Base-by-base conservation (phyloP, 2,888 invertebrate genomes). In the Ormyrus rosae region DNA sequence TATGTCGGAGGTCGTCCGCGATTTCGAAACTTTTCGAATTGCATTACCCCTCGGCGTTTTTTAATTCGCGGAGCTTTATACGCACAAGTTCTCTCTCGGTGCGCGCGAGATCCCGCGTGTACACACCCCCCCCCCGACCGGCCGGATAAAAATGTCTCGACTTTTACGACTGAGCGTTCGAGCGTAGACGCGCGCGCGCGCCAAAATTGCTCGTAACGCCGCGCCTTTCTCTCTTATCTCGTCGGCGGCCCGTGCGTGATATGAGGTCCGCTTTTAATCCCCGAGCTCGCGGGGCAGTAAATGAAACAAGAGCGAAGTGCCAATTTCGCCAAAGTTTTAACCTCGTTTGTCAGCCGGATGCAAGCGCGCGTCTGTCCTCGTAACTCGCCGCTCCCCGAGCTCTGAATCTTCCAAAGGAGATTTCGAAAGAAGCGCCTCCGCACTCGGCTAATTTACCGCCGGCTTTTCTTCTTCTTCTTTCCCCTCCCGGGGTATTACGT, bases 151-250 rank as follows among this genome's bases (percentile, higher is more conserved):
- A 63, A 60, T 53, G 51, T 34, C 48, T 45, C 3, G 34, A 4
- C 56, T 73, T 73, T 78, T 78, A 72, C 61, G 78, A 58, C 72
- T 48, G 34, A 34, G 34, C n/a, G 53, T 65, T 56, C 50, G 34
- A 56, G 70, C 64, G 77, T 50, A 63, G 58, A 48, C 71, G 61
- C 73, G 61, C 73, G 55, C 19, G 19, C 19, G 19, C 19, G 19
- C 68, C 51, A 45, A 80, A 75, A 80, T 75, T 80, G 74, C 80
- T 80, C 80, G 80, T 80, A 80, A 70, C 61, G 19, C 46, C 9
- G 45, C 48, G 55, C 34, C 55, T 10, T 46, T 19, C 48, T 45
- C 64, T 10, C 34, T 34, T 34, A 34, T 34, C 34, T 34, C 34
- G 10, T 45, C 13, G 56, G 56, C 6, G 5, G 51, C 58, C 46